Percentiles rank a stretch among this genome's conserved stretches.
Conservation (phyloP, 2,888 invertebrate species). For the Heliconius ethilla region DNA sequence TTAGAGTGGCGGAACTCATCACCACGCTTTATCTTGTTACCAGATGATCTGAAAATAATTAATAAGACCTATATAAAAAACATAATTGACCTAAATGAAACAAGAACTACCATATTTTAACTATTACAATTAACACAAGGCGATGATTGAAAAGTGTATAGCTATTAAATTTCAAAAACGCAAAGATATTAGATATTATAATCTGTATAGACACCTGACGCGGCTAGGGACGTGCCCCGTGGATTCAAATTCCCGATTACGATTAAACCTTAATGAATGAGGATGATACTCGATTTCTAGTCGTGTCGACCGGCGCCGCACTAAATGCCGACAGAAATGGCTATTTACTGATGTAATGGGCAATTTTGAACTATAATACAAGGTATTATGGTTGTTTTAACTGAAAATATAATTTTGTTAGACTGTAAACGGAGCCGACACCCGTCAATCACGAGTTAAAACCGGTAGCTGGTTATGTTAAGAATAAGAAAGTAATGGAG, state of each 20-base stretch:
- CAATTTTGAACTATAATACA: conserved; percentile 50
- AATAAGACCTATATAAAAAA: not conserved
- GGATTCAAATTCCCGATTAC: conserved; percentile 66
- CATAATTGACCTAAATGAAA: not conserved
- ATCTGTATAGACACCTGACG: conserved; percentile 38
- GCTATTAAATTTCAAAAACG: conserved; percentile 39
- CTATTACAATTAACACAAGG: conserved; percentile 16
- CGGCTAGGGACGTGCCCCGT: conserved; percentile 32
- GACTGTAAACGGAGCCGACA: conserved; percentile 76
- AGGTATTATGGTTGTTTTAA: conserved; percentile 42
- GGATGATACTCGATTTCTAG: conserved; percentile 79
- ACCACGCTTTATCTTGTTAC: not conserved
- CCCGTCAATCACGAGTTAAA: conserved; percentile 81
- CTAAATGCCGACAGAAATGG: conserved; percentile 62
- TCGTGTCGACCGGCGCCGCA: conserved; percentile 76
- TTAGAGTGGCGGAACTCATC: not conserved
- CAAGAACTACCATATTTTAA: not conserved
- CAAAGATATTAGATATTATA: conserved; percentile 31
- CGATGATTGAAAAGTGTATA: conserved; percentile 19
- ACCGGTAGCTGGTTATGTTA: conserved; percentile 79
- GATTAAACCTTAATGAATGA: conserved; percentile 79
- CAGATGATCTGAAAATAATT: not conserved
- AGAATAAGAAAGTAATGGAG: conserved; percentile 75
- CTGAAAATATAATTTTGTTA: conserved; percentile 54
- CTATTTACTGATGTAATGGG: conserved; percentile 34